Conservation (phyloP, 2,797 vertebrate species). For the Pangasius macronema region DNA sequence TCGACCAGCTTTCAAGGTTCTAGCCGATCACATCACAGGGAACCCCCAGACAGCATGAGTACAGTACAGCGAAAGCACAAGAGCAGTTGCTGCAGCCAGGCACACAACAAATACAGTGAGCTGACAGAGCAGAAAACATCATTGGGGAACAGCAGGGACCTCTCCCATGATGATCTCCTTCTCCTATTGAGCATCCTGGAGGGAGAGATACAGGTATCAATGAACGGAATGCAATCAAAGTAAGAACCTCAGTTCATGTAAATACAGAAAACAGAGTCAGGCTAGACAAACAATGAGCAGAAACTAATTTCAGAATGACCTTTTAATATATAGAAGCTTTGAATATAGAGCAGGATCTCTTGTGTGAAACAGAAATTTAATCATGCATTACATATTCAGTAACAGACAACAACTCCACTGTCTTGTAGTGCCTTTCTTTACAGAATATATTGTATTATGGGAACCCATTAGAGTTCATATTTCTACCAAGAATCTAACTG, state of each 20-base stretch:
- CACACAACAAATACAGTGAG: slow-evolving; percentile 46
- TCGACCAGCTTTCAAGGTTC: slow-evolving; percentile 48
- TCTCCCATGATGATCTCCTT: slow-evolving; percentile 91
- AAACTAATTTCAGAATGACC: not conserved
- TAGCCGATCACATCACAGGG: slow-evolving; percentile 61
- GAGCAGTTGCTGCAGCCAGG: slow-evolving; percentile 43
- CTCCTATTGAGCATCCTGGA: slow-evolving; percentile 95
- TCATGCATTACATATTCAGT: not conserved
- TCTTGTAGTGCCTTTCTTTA: not conserved
- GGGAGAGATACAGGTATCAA: slow-evolving; percentile 90
- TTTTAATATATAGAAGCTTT: not conserved
- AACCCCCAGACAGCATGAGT: slow-evolving; percentile 67
- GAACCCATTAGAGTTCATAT: not conserved
- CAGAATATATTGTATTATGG: not conserved
- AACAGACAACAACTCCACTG: not conserved
- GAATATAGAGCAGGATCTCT: not conserved
- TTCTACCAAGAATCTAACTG: not conserved
- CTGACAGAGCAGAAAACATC: slow-evolving; percentile 58
- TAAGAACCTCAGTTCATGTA: not conserved
- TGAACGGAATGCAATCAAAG: slow-evolving; percentile 44
- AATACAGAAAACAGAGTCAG: not conserved
- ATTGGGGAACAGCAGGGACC: slow-evolving; percentile 78
- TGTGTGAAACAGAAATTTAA: not conserved
- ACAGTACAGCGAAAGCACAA: slow-evolving; percentile 74
- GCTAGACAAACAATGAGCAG: not conserved